Conservation (phyloP, 2,888 invertebrate genomes). For the Oxystoma pomonae region DNA sequence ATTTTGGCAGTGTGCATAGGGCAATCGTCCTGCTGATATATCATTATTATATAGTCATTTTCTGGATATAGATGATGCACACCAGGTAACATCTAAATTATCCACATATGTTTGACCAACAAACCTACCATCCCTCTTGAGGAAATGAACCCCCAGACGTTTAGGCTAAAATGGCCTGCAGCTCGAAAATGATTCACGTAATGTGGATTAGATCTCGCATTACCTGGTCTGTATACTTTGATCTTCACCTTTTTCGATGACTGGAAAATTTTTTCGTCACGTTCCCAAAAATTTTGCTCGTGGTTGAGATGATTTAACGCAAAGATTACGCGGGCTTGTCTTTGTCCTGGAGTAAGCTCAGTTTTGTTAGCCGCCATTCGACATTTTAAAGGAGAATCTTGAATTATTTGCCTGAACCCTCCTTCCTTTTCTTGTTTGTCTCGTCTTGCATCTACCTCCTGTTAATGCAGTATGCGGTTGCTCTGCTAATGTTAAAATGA, state of each 20-base stretch:
- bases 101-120: background rate
- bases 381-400: background rate
- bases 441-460: too few relatives aligned
- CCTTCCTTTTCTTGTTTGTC: too few relatives aligned
- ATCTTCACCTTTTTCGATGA: background rate
- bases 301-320: background rate
- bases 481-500: too few relatives aligned
- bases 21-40: background rate
- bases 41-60: background rate
- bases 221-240: background rate
- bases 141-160: background rate
- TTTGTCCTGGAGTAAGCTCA: background rate
- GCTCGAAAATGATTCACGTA: background rate
- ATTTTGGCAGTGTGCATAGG: background rate
- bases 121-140: background rate
- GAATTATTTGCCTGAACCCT: background rate
- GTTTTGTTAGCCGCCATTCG: background rate
- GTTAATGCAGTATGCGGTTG: too few relatives aligned
- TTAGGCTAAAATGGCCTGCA: background rate
- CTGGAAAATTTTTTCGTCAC: background rate
- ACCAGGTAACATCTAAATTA: background rate
- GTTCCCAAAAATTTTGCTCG: too few relatives aligned
- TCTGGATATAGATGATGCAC: background rate
- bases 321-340: background rate
- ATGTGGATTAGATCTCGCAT: background rate